Evolutionary conservation across 2,888 invertebrate genomes (phyloP), one percentile per base, ranked within the genome.

Genomic region (Volucella inanis): DNA sequence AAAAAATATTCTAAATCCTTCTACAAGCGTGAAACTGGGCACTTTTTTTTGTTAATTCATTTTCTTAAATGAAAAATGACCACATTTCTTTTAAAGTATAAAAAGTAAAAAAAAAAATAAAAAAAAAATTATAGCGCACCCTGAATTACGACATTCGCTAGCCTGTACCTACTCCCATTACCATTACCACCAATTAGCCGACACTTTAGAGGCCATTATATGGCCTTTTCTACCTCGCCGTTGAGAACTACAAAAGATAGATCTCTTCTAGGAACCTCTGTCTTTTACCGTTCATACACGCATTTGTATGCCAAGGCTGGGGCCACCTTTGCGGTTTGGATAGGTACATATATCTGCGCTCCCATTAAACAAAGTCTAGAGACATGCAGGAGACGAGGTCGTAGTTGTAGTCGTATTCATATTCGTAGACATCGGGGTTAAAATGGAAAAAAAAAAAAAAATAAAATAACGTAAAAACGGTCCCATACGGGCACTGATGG

Each of bases 151-250:
- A 62, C 55, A 74, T 38, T 41, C 67, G 47, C 67, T 67, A 43
- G 49, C 74, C 55, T 61, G 78, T 47, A 67, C 68, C 57, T 47
- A 67, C 68, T 57, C 71, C 70, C 80, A 80, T 85, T 80, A 76
- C 71, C 85, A 85, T 80, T 85, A 85, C 85, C 76, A 77, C 76
- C 85, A 85, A 85, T 85, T 85, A 85, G 67, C 80, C 71, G 85
- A 72, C 85, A 85, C 85, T 85, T 85, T 85, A 72, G 81, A 81
- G 68, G 39, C 85, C 81, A 85, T 85, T 85, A 85, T 85, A 76
- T 81, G 85, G 65, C 80, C 76, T 72, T 38, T 71, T 55, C 64
- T 61, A 54, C 59, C 61, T 61, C 70, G 64, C 70, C 47, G 47
- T 74, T 59, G 68, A 68, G 43, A 54, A 57, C 75, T 47, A 74